phyloP scores from a whole-genome alignment of 2,888 invertebrate species.

The Drosophila mayaguana region DNA sequence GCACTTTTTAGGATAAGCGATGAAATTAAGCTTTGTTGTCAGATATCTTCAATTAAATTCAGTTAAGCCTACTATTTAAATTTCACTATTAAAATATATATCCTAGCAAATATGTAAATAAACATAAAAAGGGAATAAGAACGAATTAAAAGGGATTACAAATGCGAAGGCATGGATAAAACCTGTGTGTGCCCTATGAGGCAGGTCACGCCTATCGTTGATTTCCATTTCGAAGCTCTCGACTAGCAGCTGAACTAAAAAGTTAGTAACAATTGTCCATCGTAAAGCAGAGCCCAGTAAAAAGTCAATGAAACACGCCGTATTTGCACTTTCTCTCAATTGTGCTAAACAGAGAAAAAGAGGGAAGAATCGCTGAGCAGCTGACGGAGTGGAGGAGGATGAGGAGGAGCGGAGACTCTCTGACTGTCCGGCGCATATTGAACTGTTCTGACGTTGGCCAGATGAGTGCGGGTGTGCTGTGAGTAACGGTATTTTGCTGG shows the following conservation, averaged over 20 bases:
- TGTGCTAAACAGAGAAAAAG: slow-evolving; percentile 21
- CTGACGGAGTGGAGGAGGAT: background rate
- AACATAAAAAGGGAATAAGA: too few relatives aligned
- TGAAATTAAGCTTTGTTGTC: too few relatives aligned
- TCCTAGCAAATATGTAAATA: too few relatives aligned
- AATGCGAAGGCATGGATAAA: too few relatives aligned
- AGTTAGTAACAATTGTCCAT: background rate
- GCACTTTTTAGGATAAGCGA: too few relatives aligned
- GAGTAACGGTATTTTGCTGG: slow-evolving; percentile 41
- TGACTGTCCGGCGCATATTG: slow-evolving; percentile 8
- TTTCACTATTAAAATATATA: too few relatives aligned
- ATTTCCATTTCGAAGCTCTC: background rate
- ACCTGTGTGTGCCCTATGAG: too few relatives aligned
- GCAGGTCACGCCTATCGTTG: background rate
- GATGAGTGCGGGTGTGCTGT: slow-evolving; percentile 5
- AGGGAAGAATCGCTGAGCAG: background rate
- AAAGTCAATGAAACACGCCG: slow-evolving; percentile 59
- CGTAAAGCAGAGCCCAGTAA: slow-evolving; percentile 11
- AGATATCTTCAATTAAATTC: too few relatives aligned
- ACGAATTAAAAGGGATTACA: too few relatives aligned
- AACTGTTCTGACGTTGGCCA: slow-evolving; percentile 2
- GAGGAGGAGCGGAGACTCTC: background rate
- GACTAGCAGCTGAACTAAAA: background rate
- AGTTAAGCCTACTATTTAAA: too few relatives aligned
- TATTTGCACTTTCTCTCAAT: slow-evolving; percentile 68